phyloP scores from a whole-genome alignment of 2,888 invertebrate species.

The Sarcophaga rosellei region DNA sequence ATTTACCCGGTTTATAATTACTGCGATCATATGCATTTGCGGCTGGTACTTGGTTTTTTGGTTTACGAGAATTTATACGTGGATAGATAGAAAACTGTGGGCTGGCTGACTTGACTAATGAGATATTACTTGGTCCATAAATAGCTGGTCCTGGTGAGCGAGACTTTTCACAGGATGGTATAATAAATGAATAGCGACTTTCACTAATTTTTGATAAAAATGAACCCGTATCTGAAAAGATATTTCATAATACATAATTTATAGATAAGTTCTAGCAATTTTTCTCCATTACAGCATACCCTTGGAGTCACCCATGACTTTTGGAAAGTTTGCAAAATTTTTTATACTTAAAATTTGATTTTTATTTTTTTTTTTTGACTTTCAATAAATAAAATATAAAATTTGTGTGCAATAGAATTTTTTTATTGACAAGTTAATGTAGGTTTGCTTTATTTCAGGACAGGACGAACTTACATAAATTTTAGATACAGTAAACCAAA shows the following conservation, averaged over 20 bases:
- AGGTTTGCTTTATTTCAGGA: neutral
- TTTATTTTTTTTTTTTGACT: neutral
- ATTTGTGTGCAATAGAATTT: neutral
- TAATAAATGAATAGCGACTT: constrained; percentile 5
- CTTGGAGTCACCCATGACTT: constrained; percentile 7
- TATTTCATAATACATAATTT: neutral
- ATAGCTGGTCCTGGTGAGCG: constrained; percentile 33
- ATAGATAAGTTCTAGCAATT: constrained; percentile 16
- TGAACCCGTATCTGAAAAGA: neutral
- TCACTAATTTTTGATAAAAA: neutral
- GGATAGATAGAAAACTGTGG: constrained; percentile 40
- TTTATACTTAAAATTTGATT: neutral
- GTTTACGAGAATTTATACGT: neutral
- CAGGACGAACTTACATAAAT: neutral
- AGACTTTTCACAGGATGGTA: constrained; percentile 20
- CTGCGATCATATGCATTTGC: constrained; percentile 48
- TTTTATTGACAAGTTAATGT: neutral
- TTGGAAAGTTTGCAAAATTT: neutral
- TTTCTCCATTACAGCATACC: neutral
- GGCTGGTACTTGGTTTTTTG: constrained; percentile 2
- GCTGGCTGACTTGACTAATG: constrained; percentile 24
- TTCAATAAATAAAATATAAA: constrained; percentile 5
- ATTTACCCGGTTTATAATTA: constrained; percentile 38
- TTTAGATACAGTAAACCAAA: neutral
- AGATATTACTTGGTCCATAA: constrained; percentile 26